These are phyloP conservation scores for Chymomyza amoena DNA, from an alignment of 2,888 invertebrate species.

Conservation along the genomic window DNA sequence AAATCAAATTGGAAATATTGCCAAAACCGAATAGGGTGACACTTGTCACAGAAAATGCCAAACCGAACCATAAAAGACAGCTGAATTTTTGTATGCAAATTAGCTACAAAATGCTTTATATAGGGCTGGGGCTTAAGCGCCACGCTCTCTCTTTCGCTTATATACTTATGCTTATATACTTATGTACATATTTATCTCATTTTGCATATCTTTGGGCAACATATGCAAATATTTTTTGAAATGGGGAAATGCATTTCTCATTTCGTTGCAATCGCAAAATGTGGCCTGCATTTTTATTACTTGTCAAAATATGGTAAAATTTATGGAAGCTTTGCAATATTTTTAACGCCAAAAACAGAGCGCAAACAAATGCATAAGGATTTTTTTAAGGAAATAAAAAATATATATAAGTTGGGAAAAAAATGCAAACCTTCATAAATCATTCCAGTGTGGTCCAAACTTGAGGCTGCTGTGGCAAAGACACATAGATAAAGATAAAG, in stretches of 20 bases:
- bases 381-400: conserved; percentile 10
- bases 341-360: conserved; percentile 63
- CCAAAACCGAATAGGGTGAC: conserved; percentile 35
- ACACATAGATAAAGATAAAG: conserved; percentile 27
- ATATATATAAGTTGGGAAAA: conserved; percentile 25
- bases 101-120: background rate
- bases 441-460: conserved; percentile 41
- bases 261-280: conserved; percentile 26
- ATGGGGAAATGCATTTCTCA: conserved; percentile 29
- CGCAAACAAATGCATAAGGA: conserved; percentile 13
- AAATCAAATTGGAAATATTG: conserved; percentile 6
- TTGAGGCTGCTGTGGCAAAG: conserved; percentile 34
- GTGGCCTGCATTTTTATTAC: conserved; percentile 67
- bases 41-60: conserved; percentile 54
- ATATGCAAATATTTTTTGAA: conserved; percentile 61
- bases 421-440: conserved; percentile 51
- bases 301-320: conserved; percentile 66
- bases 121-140: background rate
- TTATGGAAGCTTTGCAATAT: conserved; percentile 67
- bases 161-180: background rate
- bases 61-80: conserved; percentile 35
- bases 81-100: conserved; percentile 27
- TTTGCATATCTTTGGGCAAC: background rate
- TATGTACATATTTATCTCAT: background rate
- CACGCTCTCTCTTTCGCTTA: background rate